Percentiles rank a stretch among this genome's conserved stretches.
Conservation (phyloP, 2,113 vertebrate genomes). For the Cryptoleucopteryx plumbea region DNA sequence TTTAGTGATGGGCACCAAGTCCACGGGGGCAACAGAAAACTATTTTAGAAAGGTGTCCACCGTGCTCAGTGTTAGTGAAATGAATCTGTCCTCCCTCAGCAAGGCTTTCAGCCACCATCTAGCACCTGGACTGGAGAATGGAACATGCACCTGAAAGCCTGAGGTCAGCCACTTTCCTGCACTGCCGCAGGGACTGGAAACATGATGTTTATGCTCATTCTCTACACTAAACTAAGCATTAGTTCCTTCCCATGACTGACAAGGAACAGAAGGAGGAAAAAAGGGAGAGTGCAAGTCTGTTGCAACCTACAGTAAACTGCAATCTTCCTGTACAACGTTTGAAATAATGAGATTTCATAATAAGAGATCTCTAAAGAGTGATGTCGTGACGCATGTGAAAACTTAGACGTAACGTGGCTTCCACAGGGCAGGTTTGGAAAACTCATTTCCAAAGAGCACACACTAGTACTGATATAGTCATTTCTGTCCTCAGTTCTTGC, state of each 20-base stretch:
- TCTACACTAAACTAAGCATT: not conserved
- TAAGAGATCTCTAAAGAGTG: not conserved
- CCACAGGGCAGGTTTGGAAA: not conserved
- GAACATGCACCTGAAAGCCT: accelerated
- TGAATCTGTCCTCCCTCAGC: not conserved
- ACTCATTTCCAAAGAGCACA: not conserved
- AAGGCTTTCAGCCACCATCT: not conserved
- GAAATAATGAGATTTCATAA: not conserved
- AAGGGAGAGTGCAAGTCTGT: not conserved
- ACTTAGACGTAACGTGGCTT: not conserved
- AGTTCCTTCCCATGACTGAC: not conserved
- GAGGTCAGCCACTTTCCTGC: not conserved
- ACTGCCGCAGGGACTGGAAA: accelerated
- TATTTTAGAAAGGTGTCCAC: not conserved
- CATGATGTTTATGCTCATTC: not conserved
- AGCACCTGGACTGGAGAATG: not conserved
- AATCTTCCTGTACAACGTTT: not conserved
- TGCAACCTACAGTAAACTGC: not conserved
- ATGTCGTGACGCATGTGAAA: not conserved
- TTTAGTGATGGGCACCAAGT: not conserved
- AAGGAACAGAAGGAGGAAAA: not conserved
- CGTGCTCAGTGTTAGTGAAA: not conserved
- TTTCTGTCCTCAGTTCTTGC: not conserved
- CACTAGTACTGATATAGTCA: not conserved
- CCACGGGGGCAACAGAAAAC: not conserved